These are phyloP conservation scores for Calameuta idolon DNA, from an alignment of 2,888 invertebrate species.

Conservation along the genomic window DNA sequence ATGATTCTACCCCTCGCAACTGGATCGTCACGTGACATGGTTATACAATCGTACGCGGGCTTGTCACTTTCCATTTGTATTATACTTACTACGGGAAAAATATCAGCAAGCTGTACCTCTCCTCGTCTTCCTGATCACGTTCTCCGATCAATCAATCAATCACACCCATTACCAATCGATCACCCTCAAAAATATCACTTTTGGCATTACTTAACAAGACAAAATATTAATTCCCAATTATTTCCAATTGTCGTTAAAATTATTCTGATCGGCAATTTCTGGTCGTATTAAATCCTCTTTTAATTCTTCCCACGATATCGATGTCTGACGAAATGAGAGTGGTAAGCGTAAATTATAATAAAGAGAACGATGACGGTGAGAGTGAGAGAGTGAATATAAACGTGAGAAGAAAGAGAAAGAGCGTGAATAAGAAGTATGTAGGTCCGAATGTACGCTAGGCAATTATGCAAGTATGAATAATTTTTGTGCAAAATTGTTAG, in stretches of 20 bases:
- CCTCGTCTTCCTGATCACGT: neutral
- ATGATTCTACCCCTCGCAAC: neutral
- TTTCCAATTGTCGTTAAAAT: neutral
- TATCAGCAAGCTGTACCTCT: neutral
- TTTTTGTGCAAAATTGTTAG: conserved; percentile 31
- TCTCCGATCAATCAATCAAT: neutral
- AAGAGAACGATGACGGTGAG: conserved; percentile 31
- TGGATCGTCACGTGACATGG: neutral
- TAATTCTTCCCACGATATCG: conserved; percentile 1
- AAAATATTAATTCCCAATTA: neutral
- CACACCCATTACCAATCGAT: neutral
- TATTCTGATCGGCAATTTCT: neutral
- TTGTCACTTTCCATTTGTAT: neutral
- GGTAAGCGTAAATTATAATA: conserved; percentile 21
- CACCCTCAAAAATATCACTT: neutral
- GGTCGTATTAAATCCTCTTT: neutral
- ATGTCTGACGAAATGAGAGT: conserved; percentile 2
- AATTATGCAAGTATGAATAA: conserved; percentile 9
- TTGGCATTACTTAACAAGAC: neutral
- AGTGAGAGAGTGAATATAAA: conserved; percentile 38
- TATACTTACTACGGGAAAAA: neutral
- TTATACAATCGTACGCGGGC: neutral
- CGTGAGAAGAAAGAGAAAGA: conserved; percentile 26
- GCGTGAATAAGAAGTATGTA: neutral
- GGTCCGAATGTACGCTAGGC: neutral